These are phyloP conservation scores for Manis pentadactyla DNA, from an alignment of 2,797 vertebrate species.

Conservation along the genomic window DNA sequence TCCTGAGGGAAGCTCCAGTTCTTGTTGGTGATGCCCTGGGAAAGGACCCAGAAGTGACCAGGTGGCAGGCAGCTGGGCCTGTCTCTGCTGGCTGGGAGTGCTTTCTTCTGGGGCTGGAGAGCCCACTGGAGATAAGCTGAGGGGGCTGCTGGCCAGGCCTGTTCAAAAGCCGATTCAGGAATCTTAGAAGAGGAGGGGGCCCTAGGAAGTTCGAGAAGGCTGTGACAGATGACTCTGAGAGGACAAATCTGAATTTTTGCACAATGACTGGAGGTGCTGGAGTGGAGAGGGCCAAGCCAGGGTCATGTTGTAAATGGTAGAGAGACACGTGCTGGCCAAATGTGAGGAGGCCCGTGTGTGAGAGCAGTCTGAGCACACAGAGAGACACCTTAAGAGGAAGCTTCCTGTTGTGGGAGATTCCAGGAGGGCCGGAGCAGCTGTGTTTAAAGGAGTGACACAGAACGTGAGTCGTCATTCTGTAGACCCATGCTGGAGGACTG, in stretches of 20 bases:
- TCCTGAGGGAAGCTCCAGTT: not conserved
- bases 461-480: constrained; percentile 59
- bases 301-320: not conserved
- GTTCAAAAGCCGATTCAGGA: not conserved
- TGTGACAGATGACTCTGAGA: not conserved
- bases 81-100: not conserved
- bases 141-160: not conserved
- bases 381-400: not conserved
- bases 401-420: not conserved
- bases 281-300: not conserved
- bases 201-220: not conserved
- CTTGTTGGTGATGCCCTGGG: not conserved
- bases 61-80: not conserved
- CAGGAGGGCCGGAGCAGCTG: not conserved
- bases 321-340: not conserved
- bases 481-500: not conserved
- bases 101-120: not conserved
- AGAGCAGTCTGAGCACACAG: not conserved
- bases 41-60: not conserved
- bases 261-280: not conserved
- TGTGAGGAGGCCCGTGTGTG: not conserved
- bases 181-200: constrained; percentile 30
- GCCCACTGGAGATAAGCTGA: not conserved
- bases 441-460: constrained; percentile 47
- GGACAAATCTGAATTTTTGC: constrained; percentile 25